Base-by-base conservation (phyloP, 2,113 vertebrate genomes). In the Apteryx owenii region DNA sequence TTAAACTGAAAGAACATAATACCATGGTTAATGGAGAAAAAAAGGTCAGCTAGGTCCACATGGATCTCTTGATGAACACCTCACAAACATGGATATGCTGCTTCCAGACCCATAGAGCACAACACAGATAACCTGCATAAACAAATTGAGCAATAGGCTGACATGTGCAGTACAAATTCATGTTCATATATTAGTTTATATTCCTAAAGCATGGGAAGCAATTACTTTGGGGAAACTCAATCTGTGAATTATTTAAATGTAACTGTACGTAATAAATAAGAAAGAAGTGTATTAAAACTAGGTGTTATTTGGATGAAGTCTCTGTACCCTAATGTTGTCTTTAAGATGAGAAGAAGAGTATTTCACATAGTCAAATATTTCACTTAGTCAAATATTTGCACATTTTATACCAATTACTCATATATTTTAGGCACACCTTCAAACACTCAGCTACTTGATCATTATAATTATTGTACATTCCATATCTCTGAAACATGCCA, bases 381-480 rank as follows among this genome's bases (percentile, higher is more conserved):
- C 69, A 73, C 53, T 95, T 91, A 86, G 66, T 65, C 33, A 96
- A 96, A 90, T 69, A 84, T 95, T 95, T 86, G 56, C 53, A 82
- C 72, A 58, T 81, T 88, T 93, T 94, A 64, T 83, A 93, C 79
- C 82, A 90, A 96, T 93, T 96, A 93, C 25, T 68, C 85, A 66
- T 96, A 81, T 21, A 61, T 77, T 98, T 97, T 85, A 95, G 94
- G 93, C 95, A 96, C 81, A 65, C 61, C 89, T 95, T 98, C 95
- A 97, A 96, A 82, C 54, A 80, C 60, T 92, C 68, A 70, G 14
- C 83, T 96, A 90, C 75, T 95, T 96, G 90, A 97, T 95, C 89
- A 50, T 89, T 96, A 18, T 96, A 97, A 97, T 94, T 97, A 95
- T 33, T 91, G 60, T 94, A 92, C 94, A 96, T 97, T 97, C 93